Base-by-base conservation (phyloP, 2,888 invertebrate genomes). In the Cordilura impudica region DNA sequence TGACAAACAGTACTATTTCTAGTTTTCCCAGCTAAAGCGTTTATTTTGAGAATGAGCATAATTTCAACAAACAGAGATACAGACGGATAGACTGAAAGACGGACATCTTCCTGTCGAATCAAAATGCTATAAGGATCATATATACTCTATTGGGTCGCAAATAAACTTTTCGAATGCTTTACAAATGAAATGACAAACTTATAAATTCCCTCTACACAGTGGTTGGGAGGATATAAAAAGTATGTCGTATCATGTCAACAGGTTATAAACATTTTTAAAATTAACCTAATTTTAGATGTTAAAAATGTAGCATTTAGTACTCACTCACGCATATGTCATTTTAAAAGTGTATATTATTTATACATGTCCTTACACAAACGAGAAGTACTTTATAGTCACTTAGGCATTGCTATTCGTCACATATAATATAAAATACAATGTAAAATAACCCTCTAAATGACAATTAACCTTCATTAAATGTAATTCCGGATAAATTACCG, bases 191-290 rank as follows among this genome's bases (percentile, higher is more conserved):
- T n/a, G n/a, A n/a, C n/a, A n/a, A n/a, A n/a, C n/a, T n/a, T n/a
- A n/a, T n/a, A n/a, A n/a, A n/a, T n/a, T n/a, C n/a, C n/a, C n/a
- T n/a, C n/a, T n/a, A n/a, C n/a, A n/a, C n/a, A n/a, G n/a, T n/a
- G n/a, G n/a, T n/a, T n/a, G n/a, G n/a, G n/a, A n/a, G n/a, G n/a
- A n/a, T n/a, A n/a, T n/a, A n/a, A n/a, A n/a, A n/a, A n/a, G n/a
- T n/a, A n/a, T n/a, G n/a, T n/a, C n/a, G n/a, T 78, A 23, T 71
- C 79, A 72, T 79, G 79, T 47, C 74, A 75, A 71, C 71, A 67
- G 45, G 79, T 71, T 45, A 71, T 79, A 75, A 79, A 35, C 10
- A 26, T 56, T 71, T 54, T n/a, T 12, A 54, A 60, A 49, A 43
- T 43, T 54, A 58, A 51, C 31, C 65, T 58, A 58, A 74, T 74